Conservation (phyloP, 2,113 vertebrate species). For the Labeo catla region DNA sequence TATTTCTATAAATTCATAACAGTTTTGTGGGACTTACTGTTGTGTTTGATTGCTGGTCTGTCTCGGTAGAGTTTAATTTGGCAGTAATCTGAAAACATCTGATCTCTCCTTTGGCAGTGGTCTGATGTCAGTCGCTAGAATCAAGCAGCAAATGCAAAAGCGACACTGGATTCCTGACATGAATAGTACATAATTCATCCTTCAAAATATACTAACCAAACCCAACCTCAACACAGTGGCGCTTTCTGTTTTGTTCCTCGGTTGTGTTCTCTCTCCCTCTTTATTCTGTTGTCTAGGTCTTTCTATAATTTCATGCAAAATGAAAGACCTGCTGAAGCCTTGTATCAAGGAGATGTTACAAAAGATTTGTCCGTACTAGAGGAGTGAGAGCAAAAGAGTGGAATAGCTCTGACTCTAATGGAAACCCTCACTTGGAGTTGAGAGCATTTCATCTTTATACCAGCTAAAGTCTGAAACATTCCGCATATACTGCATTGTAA, state of each 20-base stretch:
- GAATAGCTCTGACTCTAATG: conserved; percentile 13
- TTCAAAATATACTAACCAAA: background rate
- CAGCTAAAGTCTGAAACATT: background rate
- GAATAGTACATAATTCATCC: background rate
- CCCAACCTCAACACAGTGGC: background rate
- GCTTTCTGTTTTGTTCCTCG: background rate
- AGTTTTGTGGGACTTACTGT: no score
- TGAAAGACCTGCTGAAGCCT: background rate
- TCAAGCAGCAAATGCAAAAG: background rate
- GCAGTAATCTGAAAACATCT: background rate
- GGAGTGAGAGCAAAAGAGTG: background rate
- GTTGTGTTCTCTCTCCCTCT: background rate
- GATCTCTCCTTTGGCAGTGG: background rate
- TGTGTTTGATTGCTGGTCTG: conserved; percentile 23
- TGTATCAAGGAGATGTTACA: conserved; percentile 9
- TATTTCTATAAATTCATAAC: no score
- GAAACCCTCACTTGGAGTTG: background rate
- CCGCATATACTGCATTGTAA: background rate
- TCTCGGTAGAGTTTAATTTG: background rate
- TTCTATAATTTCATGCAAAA: conserved; percentile 23
- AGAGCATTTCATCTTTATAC: conserved; percentile 7
- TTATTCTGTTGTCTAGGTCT: background rate
- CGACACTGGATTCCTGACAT: background rate
- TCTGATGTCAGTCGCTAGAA: background rate
- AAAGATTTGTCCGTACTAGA: background rate